phyloP scores from a whole-genome alignment of 2,888 invertebrate genomes.

The Volucella zonaria region DNA sequence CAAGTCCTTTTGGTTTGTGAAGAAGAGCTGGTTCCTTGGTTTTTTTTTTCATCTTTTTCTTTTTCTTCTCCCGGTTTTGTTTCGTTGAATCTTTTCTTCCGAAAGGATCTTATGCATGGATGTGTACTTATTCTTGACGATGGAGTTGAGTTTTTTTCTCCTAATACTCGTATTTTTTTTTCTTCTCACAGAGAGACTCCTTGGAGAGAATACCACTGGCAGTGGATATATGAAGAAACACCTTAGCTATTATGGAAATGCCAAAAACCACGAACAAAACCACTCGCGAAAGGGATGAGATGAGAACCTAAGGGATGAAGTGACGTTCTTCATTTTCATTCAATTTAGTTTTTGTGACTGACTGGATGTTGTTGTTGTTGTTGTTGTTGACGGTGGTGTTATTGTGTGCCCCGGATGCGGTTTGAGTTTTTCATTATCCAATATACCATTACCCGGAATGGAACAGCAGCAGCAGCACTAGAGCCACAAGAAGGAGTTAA shows the following conservation, averaged over 20 bases:
- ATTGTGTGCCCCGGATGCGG: conserved; percentile 49
- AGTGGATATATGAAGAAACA: conserved; percentile 62
- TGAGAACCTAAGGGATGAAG: conserved; percentile 59
- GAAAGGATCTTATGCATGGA: conserved; percentile 48
- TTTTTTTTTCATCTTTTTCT: conserved; percentile 22
- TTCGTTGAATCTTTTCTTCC: conserved; percentile 66
- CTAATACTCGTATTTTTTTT: conserved; percentile 38
- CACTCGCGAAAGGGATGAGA: conserved; percentile 26
- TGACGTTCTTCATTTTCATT: conserved; percentile 73
- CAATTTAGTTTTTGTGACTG: conserved; percentile 70
- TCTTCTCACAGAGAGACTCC: conserved; percentile 55
- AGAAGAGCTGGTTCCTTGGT: conserved; percentile 30
- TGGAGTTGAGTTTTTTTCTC: conserved; percentile 50
- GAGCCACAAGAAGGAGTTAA: conserved; percentile 63
- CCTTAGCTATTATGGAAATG: conserved; percentile 72
- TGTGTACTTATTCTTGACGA: conserved; percentile 68
- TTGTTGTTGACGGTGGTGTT: not conserved
- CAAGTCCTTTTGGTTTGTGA: conserved; percentile 66
- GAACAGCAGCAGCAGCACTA: conserved; percentile 69
- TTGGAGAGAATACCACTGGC: conserved; percentile 47
- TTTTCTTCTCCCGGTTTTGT: conserved; percentile 41
- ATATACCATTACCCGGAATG: conserved; percentile 47
- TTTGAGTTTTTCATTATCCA: conserved; percentile 72
- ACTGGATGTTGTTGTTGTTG: conserved; percentile 48
- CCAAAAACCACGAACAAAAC: conserved; percentile 70